A percentile compares a stretch with the other conserved stretches of the same genome.
Conservation (phyloP, 1,140 invertebrate species). For the Cyclargus thomasi region DNA sequence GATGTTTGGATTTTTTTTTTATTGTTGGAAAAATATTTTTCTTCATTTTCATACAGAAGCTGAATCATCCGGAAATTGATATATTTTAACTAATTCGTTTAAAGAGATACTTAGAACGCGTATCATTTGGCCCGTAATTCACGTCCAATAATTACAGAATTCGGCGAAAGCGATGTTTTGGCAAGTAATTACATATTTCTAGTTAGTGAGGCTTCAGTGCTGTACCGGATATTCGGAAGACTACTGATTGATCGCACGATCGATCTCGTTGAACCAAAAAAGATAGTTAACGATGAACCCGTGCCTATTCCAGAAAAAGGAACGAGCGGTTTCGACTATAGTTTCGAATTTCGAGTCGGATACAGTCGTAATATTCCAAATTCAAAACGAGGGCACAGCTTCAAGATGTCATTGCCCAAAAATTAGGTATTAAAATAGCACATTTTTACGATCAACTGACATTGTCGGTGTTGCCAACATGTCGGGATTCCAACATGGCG, state of each 20-base stretch:
- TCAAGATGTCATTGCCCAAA: neutral
- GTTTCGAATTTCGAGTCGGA: too few relatives aligned
- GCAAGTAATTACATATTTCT: constrained; percentile 3
- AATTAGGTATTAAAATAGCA: constrained; percentile 11
- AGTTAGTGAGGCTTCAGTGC: neutral
- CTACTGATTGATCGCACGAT: neutral
- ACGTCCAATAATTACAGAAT: neutral
- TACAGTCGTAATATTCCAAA: neutral
- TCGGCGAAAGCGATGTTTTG: neutral
- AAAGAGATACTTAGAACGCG: neutral
- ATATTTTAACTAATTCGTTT: neutral
- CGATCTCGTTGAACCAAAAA: neutral
- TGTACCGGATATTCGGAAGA: neutral
- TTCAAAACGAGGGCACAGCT: neutral
- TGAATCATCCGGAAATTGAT: neutral
- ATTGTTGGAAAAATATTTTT: neutral
- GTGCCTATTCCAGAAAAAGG: neutral
- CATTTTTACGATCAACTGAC: constrained; percentile 14
- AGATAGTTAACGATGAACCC: neutral
- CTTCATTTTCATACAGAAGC: neutral
- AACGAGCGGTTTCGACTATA: neutral
- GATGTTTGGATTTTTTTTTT: neutral
- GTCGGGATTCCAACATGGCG: constrained; percentile 21
- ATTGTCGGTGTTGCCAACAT: constrained; percentile 30
- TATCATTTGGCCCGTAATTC: neutral